phyloP scores from a whole-genome alignment of 2,113 vertebrate genomes.

The Propithecus coquereli region DNA sequence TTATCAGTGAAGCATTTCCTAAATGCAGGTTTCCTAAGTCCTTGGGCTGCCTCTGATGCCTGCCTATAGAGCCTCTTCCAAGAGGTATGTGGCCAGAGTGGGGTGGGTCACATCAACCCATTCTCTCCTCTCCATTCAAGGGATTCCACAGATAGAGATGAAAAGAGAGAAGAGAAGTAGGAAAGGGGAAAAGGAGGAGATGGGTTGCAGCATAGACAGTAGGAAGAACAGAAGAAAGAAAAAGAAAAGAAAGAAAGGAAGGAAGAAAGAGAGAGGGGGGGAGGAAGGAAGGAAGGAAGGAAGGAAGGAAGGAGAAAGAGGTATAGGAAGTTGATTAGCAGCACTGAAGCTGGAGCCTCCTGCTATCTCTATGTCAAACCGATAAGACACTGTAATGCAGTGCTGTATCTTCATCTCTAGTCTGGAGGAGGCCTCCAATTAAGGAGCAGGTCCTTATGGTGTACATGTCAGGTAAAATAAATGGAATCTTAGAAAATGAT shows the following conservation, averaged over 20 bases:
- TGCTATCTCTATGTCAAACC: not conserved
- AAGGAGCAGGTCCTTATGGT: not conserved
- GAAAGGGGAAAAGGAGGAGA: not conserved
- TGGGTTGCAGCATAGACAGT: not conserved
- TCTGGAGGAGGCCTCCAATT: not conserved
- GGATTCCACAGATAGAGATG: not conserved
- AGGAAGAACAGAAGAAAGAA: too few species aligned
- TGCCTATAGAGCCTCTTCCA: not conserved
- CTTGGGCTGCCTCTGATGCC: not conserved
- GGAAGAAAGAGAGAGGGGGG: accelerated
- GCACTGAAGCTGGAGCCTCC: not conserved
- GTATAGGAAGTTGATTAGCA: not conserved
- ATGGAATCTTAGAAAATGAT: not conserved
- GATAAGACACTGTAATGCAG: not conserved
- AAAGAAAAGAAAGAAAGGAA: not conserved
- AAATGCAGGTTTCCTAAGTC: not conserved
- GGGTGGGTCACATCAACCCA: not conserved
- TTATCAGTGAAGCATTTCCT: not conserved
- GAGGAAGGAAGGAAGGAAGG: not conserved
- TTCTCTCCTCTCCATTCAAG: not conserved
- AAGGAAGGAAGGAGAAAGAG: too few species aligned
- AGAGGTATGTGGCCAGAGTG: not conserved
- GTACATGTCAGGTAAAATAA: not conserved
- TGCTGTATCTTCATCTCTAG: not conserved
- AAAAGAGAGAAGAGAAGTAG: not conserved